These are phyloP conservation scores for Leptogaster cylindrica DNA, from an alignment of 2,888 invertebrate genomes.

Conservation along the genomic window DNA sequence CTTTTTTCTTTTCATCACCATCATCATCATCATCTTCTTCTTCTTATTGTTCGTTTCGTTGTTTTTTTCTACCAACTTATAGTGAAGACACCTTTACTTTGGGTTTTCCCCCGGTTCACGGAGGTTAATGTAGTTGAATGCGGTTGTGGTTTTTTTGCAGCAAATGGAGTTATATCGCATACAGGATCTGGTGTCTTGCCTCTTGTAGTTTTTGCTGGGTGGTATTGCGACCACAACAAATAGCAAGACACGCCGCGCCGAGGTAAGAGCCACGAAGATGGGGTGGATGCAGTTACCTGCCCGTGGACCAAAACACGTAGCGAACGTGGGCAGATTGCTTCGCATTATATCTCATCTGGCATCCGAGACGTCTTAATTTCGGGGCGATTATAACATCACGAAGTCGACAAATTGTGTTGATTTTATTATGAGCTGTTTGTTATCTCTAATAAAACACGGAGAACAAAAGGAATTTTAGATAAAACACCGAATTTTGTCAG, in stretches of 20 bases:
- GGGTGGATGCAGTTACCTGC: neutral
- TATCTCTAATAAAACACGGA: constrained; percentile 3
- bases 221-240: neutral
- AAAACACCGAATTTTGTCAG: too few species aligned
- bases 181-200: too few species aligned
- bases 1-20: too few species aligned
- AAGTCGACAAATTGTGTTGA: constrained; percentile 25
- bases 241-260: neutral
- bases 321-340: neutral
- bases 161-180: too few species aligned
- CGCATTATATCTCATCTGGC: constrained; percentile 7
- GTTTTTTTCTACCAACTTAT: too few species aligned
- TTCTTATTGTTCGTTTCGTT: too few species aligned
- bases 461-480: too few species aligned
- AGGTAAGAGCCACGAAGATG: neutral
- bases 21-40: too few species aligned
- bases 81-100: too few species aligned
- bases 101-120: too few species aligned
- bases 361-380: constrained; percentile 9
- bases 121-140: neutral
- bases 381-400: constrained; percentile 17
- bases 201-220: too few species aligned
- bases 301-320: too few species aligned
- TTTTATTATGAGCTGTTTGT: constrained; percentile 18
- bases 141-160: neutral